Base-by-base conservation (phyloP, 2,113 vertebrate genomes). In the Esox niger region DNA sequence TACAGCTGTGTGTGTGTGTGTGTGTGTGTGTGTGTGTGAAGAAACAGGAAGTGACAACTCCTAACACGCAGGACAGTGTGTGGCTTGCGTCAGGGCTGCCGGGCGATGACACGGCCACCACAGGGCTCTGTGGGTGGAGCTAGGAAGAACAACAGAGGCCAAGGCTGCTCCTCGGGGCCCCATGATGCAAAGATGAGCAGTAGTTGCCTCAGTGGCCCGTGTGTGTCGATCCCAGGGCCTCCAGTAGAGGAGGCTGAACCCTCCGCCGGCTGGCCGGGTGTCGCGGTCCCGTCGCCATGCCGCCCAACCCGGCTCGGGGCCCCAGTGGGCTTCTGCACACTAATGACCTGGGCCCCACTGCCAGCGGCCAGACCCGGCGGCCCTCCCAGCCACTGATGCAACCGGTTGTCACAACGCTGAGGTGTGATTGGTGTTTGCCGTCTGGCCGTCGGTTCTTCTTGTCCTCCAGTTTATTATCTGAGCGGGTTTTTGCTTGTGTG, bases 131-230 rank as follows among this genome's bases (percentile, higher is more conserved):
- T 67, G 77, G 71, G 33, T 69, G 71, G 69, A 77, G 79, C 76
- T 38, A 67, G 68, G 55, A 26, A 60, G 57, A 77, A 75, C 64
- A 66, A 72, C 77, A 70, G 55, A n/a, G 46, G 27, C 21, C 17
- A 57, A 3, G n/a, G 25, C 60, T 66, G 73, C 73, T 77, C 77
- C 79, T 69, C 64, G 64, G 79, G 79, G 79, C 73, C 61, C 70
- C 71, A 78, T 79, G 82, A 84, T 79, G 79, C 82, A 77, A 79
- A 79, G 70, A 75, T n/a, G 46, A 43, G 62, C 62, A 8, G 43
- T 69, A 46, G 63, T 83, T 79, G 71, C 79, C 56, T 82, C 79
- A 76, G 75, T 55, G 27, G 8, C 25, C 25, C 21, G 63, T 30
- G 29, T 8, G 25, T 32, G 30, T 30, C 33, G 13, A 43, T 43